Conservation (phyloP, 2,888 invertebrate genomes). For the Cerastoderma edule region DNA sequence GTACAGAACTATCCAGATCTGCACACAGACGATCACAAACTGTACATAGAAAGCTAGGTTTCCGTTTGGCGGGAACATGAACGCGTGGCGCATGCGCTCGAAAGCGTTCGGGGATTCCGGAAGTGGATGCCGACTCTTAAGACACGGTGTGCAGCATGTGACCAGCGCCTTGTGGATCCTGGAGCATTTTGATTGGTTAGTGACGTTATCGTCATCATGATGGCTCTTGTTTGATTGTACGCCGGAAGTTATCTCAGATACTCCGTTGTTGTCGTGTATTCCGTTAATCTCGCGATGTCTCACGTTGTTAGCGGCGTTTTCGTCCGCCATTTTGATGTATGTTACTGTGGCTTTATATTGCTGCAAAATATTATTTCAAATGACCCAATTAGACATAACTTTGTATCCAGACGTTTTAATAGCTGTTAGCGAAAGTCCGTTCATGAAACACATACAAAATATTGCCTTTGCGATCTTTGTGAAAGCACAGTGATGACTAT, state of each 20-base stretch:
- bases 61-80: constrained; percentile 74
- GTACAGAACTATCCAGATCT: constrained; percentile 68
- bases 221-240: neutral
- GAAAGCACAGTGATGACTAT: too few species aligned
- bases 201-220: neutral
- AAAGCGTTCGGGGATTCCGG: constrained; percentile 59
- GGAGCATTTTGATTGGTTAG: neutral
- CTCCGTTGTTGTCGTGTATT: neutral
- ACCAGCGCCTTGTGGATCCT: constrained; percentile 28
- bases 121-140: constrained; percentile 65
- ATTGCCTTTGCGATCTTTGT: too few species aligned
- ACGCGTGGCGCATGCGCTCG: constrained; percentile 57
- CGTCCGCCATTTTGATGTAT: neutral
- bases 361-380: too few species aligned
- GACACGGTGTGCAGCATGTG: constrained; percentile 61
- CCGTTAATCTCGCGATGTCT: constrained; percentile 10
- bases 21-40: constrained; percentile 60
- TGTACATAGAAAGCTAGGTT: constrained; percentile 61
- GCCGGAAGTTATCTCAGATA: neutral
- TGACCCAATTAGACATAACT: too few species aligned
- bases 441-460: too few species aligned
- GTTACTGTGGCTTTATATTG: neutral
- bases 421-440: too few species aligned
- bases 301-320: constrained; percentile 5
- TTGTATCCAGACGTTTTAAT: too few species aligned